Base-by-base conservation (phyloP, 2,797 vertebrate genomes). In the Vireo griseus region DNA sequence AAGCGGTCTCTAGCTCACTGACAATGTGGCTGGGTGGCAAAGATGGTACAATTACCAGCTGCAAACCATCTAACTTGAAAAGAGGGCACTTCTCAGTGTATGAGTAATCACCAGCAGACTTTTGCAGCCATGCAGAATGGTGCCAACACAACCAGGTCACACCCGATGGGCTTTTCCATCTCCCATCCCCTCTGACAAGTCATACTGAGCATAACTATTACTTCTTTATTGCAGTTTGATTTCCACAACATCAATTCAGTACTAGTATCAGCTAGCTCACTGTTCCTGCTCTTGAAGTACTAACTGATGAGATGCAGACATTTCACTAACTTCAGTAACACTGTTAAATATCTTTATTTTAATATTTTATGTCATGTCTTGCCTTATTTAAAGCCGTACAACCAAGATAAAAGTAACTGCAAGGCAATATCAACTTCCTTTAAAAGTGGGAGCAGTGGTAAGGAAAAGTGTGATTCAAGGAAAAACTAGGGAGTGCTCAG, bases 181-280 rank as follows among this genome's bases (percentile, higher is more conserved):
- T n/a, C 16, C 10, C 17, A 16, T 3, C 45, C 10, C 6, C 50
- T 26, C 35, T 63, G 42, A 44, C 4, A 37, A 1, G 0, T 6
- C 22, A 12, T 14, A 22, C 26, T 79, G 57, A 87, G 29, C 14
- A 62, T 1, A 16, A 59, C 4, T 31, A 28, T 11, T 40, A 13
- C 16, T 29, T 45, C 29, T 69, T 79, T 11, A 44, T 8, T 62
- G 14, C 12, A 45, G 8, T 31, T 58, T 0, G 0, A 39, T 26
- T 16, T 57, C 39, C n/a, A 13, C 22, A 35, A 19, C 15, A 61
- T 17, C 29, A 11, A 52, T 8, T 4, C 21, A 31, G 7, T 42
- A 29, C 11, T 16, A 35, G 31, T 7, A 31, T 35, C 35, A 35
- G 35, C 12, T 45, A 86, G 15, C 4, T 2, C 77, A 25, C 24